These are phyloP conservation scores for Linnaemya tessellans DNA, from an alignment of 2,888 invertebrate species.

Conservation along the genomic window DNA sequence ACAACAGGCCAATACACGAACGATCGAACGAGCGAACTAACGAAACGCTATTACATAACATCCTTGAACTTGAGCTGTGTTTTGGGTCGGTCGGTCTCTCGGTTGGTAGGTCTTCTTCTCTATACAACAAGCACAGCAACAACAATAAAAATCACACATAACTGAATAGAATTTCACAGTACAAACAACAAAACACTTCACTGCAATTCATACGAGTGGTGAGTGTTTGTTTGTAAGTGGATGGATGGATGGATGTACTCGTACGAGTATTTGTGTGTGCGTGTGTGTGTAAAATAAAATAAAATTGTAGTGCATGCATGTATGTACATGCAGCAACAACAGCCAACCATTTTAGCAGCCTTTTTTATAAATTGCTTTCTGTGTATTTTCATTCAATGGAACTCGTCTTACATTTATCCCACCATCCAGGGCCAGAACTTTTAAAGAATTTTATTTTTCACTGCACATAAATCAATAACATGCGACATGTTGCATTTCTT, in stretches of 20 bases:
- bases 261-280: neutral
- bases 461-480: neutral
- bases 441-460: constrained; percentile 35
- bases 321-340: constrained; percentile 40
- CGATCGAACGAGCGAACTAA: constrained; percentile 27
- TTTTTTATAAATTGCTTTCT: constrained; percentile 26
- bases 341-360: constrained; percentile 60
- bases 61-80: constrained; percentile 83
- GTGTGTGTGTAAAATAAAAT: neutral
- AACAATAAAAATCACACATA: constrained; percentile 51
- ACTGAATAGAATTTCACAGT: constrained; percentile 56
- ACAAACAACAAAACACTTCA: constrained; percentile 40
- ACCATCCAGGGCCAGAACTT: constrained; percentile 47
- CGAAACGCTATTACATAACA: constrained; percentile 80
- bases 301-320: constrained; percentile 16
- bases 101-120: constrained; percentile 73
- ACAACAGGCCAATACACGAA: neutral
- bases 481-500: neutral
- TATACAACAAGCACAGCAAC: constrained; percentile 18
- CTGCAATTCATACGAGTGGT: constrained; percentile 8
- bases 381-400: constrained; percentile 1
- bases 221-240: constrained; percentile 4
- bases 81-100: constrained; percentile 76
- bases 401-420: constrained; percentile 56
- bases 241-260: neutral